Conservation (phyloP, 2,797 vertebrate genomes). For the Chloroceryle inda region DNA sequence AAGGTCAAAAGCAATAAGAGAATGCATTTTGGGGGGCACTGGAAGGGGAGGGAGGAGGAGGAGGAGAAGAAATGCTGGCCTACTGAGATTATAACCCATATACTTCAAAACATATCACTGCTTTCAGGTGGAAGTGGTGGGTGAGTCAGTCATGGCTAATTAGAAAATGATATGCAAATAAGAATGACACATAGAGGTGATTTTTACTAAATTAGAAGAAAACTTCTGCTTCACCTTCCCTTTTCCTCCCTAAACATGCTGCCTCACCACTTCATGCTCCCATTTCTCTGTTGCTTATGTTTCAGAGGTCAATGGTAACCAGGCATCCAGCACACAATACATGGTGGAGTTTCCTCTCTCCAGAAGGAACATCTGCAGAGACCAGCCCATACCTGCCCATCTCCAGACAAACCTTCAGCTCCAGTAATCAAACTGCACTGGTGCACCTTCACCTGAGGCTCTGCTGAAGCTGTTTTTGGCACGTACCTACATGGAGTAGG, state of each 20-base stretch:
- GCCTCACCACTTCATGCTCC: not conserved
- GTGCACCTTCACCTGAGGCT: not conserved
- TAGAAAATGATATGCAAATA: slow-evolving; percentile 45
- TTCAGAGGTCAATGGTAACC: not conserved
- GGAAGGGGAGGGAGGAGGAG: not conserved
- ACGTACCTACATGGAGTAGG: not conserved
- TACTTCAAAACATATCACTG: not conserved
- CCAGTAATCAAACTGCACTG: not conserved
- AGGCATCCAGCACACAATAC: not conserved
- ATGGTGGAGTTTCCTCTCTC: not conserved
- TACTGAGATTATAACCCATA: slow-evolving; percentile 20
- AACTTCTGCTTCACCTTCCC: slow-evolving; percentile 2
- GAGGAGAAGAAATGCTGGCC: not conserved
- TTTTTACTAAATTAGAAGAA: slow-evolving; percentile 13
- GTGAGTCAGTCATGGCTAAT: slow-evolving; percentile 18
- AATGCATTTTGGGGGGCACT: slow-evolving; percentile 14
- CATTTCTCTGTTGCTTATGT: not conserved
- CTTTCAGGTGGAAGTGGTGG: slow-evolving; percentile 41
- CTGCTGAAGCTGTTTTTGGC: not conserved
- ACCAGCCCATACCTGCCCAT: not conserved
- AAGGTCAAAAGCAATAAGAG: slow-evolving; percentile 78
- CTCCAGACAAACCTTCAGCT: not conserved
- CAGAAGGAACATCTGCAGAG: not conserved
- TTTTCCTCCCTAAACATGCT: not conserved
- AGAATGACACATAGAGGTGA: slow-evolving; percentile 32